Evolutionary conservation across 2,113 vertebrate species (phyloP).

Genomic region (Manacus vitellinus): DNA sequence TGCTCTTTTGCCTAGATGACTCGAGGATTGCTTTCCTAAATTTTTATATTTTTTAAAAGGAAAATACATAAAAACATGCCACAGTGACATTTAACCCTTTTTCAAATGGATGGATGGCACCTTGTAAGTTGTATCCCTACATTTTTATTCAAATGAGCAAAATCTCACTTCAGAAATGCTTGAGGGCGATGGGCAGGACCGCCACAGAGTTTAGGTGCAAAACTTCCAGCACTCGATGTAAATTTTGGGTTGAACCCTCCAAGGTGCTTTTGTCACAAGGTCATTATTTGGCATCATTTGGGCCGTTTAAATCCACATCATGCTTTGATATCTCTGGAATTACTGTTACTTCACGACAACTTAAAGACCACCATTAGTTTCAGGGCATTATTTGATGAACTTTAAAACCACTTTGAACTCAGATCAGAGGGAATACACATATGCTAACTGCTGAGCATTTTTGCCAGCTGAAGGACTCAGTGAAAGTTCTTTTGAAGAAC

Average conservation of each 20-base stretch:
- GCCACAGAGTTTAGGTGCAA: not conserved
- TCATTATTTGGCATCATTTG: not conserved
- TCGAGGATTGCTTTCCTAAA: not conserved
- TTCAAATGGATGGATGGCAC: not conserved
- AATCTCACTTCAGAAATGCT: not conserved
- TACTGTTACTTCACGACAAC: not conserved
- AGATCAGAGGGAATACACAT: not conserved
- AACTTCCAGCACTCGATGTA: not conserved
- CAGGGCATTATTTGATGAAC: not conserved
- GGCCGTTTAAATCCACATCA: not conserved
- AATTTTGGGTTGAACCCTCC: not conserved
- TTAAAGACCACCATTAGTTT: not conserved
- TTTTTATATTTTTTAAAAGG: not conserved
- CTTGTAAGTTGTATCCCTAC: not conserved
- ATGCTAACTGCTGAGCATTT: not conserved
- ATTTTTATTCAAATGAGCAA: not conserved
- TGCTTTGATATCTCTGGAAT: not conserved
- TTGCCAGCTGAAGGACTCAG: not conserved
- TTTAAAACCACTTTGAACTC: not conserved
- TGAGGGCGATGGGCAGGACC: not conserved
- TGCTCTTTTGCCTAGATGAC: not conserved
- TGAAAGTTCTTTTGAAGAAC: not conserved
- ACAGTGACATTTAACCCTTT: not conserved
- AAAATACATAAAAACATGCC: not conserved
- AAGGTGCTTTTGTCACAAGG: not conserved